Percentiles rank a stretch among this genome's conserved stretches.
These are phyloP conservation scores for Philopotamus ludificatus DNA, from an alignment of 1,140 invertebrate species.

Conservation along the genomic window DNA sequence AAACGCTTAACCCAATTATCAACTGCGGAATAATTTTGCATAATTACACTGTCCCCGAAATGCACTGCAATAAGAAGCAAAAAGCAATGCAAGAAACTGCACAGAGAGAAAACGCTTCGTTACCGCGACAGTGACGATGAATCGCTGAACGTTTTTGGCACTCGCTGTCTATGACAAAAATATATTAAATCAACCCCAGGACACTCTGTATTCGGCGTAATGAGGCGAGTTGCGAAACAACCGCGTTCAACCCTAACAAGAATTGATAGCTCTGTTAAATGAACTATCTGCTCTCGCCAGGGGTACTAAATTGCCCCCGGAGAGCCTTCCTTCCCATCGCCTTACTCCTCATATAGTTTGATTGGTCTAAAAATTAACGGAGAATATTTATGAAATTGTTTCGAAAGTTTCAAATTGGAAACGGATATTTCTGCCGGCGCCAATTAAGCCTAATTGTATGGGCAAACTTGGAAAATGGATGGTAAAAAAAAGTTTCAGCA, in stretches of 20 bases:
- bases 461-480: too few species aligned
- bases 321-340: neutral
- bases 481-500: too few species aligned
- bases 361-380: neutral
- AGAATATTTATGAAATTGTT: neutral
- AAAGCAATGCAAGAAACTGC: neutral
- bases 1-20: slow-evolving; percentile 7
- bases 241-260: neutral
- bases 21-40: slow-evolving; percentile 7
- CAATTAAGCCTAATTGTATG: neutral
- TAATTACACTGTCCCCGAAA: neutral
- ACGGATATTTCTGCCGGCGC: neutral
- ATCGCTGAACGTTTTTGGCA: too few species aligned
- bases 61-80: neutral
- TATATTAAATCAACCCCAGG: too few species aligned
- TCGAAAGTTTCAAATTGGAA: neutral
- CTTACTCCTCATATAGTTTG: neutral
- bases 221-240: too few species aligned
- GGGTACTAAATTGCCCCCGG: neutral
- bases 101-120: too few species aligned
- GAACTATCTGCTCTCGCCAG: neutral
- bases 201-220: too few species aligned
- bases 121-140: neutral
- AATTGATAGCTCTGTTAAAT: neutral
- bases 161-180: too few species aligned